Evolutionary conservation across 2,797 vertebrate genomes (phyloP), one percentile per base, ranked within the genome.

Genomic region (Champsocephalus esox): DNA sequence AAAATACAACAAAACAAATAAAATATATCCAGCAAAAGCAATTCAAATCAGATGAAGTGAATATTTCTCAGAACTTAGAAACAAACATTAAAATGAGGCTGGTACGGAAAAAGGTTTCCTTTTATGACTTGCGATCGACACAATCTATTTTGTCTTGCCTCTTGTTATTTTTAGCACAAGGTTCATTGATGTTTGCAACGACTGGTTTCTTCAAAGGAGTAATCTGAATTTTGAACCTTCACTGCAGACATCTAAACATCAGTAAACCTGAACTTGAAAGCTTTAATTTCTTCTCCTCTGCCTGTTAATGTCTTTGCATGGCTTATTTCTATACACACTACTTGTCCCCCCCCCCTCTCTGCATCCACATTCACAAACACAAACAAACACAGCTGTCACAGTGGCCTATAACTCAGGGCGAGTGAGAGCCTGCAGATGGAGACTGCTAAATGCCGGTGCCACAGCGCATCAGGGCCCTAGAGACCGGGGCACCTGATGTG

Each of bases 401-500:
- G 76, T 87, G 85, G 90, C 90, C 89, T 86, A 88, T 89, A 89
- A 91, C 92, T 92, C 86, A 83, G 85, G 90, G 93, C 89, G 58
- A 91, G 88, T 79, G 87, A 88, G 87, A 88, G 85, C 90, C 90
- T 80, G 80, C 89, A 93, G 91, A 90, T 90, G 92, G 88, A 81
- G 81, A 77, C 83, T 81, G 87, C 91, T 93, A 94, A 94, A 92
- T 86, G 89, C 89, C 41, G 79, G 83, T 92, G 92, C 91, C 94
- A 93, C 89, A 87, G 87, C 43, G 73, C 87, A 94, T 93, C 90
- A 93, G 84, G 43, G 82, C 80, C 79, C 63, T 74, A 77, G 83
- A 82, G 87, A 89, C 79, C 56, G 80, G 88, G 87, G 70, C 87
- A 94, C 93, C 93, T 95, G 92, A 90, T 88, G 86, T 78, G 84